Base-by-base conservation (phyloP, 2,888 invertebrate species). In the Drosophila borealis region DNA sequence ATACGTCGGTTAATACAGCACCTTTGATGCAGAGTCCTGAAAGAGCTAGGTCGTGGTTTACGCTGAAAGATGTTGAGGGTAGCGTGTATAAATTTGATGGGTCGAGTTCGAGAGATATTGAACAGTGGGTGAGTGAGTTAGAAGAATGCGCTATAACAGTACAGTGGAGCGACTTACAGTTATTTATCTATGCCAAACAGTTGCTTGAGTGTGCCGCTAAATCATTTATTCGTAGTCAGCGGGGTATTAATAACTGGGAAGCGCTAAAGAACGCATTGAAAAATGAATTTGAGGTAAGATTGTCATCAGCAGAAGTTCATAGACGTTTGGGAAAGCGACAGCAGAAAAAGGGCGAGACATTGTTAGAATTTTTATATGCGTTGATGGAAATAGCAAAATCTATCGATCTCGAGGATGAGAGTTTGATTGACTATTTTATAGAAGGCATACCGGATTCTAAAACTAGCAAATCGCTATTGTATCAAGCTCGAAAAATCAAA, bases 141-240 rank as follows among this genome's bases (percentile, higher is more conserved):
- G 55, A 70, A 25, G 55, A 65, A 39, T 65, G 57, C 19, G 54
- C 65, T n/a, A 25, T 48, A 39, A 66, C 57, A 4, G 65, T 73
- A 5, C 41, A 65, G 11, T 72, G 64, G 57, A 70, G 14, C 39
- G 36, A 49, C 1, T 42, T 72, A 14, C 56, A 72, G 36, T 13
- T 61, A 4, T 65, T 61, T 37, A 17, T 65, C 2, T 70, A 42
- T 59, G 55, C 55, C 25, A 66, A 55, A 3, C 65, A 54, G 37
- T 49, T 59, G 10, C 57, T 70, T 4, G 19, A 17, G 8, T 46
- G 57, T 10, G 55, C 14, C 3, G 70, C 66, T 10, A 63, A 59
- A 10, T 42, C 29, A 3, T 49, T 39, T 48, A 39, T 53, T 19
- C 42, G 46, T 33, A 50, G 44, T 10, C 55, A 60, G n/a, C 8